Base-by-base conservation (phyloP, 2,113 vertebrate species). In the Pelodiscus sinensis region DNA sequence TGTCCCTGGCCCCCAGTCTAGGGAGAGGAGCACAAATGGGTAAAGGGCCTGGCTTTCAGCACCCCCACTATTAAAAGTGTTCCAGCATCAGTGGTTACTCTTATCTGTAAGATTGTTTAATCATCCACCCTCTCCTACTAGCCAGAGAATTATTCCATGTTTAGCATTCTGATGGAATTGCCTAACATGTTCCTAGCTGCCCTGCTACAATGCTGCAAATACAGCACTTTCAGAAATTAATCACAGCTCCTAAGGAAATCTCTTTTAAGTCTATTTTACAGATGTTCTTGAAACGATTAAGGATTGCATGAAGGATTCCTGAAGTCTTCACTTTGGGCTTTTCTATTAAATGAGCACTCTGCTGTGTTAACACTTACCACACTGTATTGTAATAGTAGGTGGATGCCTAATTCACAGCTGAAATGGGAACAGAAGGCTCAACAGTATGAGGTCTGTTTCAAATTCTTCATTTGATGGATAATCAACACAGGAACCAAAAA, bases 221-320 rank as follows among this genome's bases (percentile, higher is more conserved):
- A 52, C 21, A 55, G 24, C 0, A 0, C n/a, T 90, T n/a, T 82
- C 84, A 81, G 3, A 80, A 90, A 90, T 29, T 82, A 90, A 52
- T 81, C 35, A 38, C 16, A 2, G 0, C 3, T 94, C 87, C 88
- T 87, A 24, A 55, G 89, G 56, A 57, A 85, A 82, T 84, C 31
- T n/a, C 25, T 86, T 27, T 0, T 68, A 79, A 88, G 50, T 85
- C 51, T 86, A 0, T 86, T 78, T 89, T 83, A 79, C 15, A 84
- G 57, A 77, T 89, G 54, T 27, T 92, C 75, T 92, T 92, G 38
- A 79, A 83, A 80, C 52, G 55, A 92, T 80, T 86, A 71, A 79
- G 54, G 88, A 82, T 60, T 65, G 21, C 29, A 50, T 68, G 19
- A 94, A 90, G 51, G 35, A 87, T 31, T 52, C 18, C 35, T 86